These are phyloP conservation scores for Glaucomys volans DNA, from an alignment of 2,113 vertebrate genomes.

Conservation along the genomic window DNA sequence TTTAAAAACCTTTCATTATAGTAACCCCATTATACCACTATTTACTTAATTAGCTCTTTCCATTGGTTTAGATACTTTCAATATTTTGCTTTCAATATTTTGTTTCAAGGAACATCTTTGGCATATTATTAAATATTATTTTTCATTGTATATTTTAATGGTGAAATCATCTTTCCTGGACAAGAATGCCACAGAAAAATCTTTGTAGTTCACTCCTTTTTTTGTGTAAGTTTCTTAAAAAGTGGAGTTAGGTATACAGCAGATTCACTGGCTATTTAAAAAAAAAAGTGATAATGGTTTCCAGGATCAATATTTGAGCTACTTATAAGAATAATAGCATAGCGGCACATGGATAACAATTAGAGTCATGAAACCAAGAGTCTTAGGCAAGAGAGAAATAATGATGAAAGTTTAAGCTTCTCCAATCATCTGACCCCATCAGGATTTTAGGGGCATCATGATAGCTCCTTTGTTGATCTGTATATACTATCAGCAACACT, in stretches of 20 bases:
- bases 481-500: not conserved
- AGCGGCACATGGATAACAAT: not conserved
- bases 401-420: not conserved
- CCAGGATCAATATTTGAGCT: not conserved
- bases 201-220: not conserved
- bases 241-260: not conserved
- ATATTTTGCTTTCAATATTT: conserved; percentile 29
- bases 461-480: not conserved
- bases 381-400: not conserved
- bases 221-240: conserved; percentile 26
- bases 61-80: not conserved
- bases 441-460: not conserved
- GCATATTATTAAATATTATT: not conserved
- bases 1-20: not conserved
- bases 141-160: not conserved
- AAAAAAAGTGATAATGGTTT: not conserved
- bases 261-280: not conserved
- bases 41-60: not conserved
- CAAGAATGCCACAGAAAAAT: not conserved
- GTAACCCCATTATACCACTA: not conserved
- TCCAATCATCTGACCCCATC: not conserved
- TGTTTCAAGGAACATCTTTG: not conserved
- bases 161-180: not conserved
- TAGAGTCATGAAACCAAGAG: not conserved
- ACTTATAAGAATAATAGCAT: not conserved